Conservation (phyloP, 2,113 vertebrate genomes). For the Oryzias celebensis region DNA sequence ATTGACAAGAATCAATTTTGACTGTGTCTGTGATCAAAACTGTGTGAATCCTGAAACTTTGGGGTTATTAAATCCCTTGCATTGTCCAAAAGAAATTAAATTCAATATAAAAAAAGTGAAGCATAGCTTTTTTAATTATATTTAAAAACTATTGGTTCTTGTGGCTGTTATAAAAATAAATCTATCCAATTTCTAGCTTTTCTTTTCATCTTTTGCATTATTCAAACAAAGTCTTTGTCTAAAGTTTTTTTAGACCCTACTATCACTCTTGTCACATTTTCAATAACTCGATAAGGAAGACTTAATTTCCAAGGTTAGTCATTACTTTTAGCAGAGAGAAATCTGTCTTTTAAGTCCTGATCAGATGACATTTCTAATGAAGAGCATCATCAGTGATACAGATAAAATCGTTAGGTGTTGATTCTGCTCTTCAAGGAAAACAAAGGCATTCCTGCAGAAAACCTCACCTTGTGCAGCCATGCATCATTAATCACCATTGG, state of each 20-base stretch:
- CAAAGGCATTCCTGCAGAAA: background rate
- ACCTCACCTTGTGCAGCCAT: constrained; percentile 6
- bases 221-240: constrained; percentile 4
- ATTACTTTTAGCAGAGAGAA: constrained; percentile 3
- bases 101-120: no score
- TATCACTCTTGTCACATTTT: constrained; percentile 16
- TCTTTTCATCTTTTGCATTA: constrained; percentile 36
- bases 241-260: background rate
- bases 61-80: background rate
- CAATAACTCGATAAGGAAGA: constrained; percentile 33
- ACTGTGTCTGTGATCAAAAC: constrained; percentile 6
- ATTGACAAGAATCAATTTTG: constrained; percentile 34
- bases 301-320: constrained; percentile 24
- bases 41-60: constrained; percentile 13
- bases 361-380: constrained; percentile 5
- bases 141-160: background rate
- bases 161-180: background rate
- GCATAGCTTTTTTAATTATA: no score
- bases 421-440: background rate
- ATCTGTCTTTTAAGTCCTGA: constrained; percentile 11
- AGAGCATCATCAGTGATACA: background rate
- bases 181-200: constrained; percentile 17
- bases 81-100: no score
- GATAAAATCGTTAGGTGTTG: background rate
- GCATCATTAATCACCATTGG: constrained; percentile 22